Percentiles rank a stretch among this genome's conserved stretches.
Conservation (phyloP, 2,113 vertebrate genomes). For the Rhynchomys soricoides region DNA sequence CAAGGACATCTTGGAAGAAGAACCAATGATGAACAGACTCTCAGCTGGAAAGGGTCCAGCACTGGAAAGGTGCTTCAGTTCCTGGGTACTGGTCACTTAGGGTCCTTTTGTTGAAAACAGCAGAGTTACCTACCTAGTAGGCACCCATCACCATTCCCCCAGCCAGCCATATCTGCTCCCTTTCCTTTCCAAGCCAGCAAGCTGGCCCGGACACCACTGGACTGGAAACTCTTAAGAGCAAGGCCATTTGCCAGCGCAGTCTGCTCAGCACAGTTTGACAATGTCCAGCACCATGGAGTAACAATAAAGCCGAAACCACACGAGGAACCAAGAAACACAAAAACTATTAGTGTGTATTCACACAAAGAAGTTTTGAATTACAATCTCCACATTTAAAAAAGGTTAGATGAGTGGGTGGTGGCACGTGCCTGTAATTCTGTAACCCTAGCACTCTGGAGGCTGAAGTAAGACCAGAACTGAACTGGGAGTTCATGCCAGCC, state of each 20-base stretch:
- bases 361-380: background rate
- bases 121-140: background rate
- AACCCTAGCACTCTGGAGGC: background rate
- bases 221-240: background rate
- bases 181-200: background rate
- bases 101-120: background rate
- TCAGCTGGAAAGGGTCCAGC: background rate
- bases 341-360: background rate
- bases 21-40: background rate
- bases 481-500: background rate
- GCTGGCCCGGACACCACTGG: background rate
- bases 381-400: background rate
- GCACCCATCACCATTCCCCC: no score
- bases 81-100: background rate
- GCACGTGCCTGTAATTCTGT: background rate
- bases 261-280: background rate
- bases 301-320: background rate
- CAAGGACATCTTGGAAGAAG: background rate
- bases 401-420: background rate
- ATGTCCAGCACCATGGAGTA: accelerated
- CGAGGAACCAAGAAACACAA: background rate
- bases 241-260: background rate
- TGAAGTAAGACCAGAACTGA: background rate
- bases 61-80: background rate
- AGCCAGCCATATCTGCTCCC: background rate